phyloP scores from a whole-genome alignment of 2,888 invertebrate genomes.

The Scaptomyza parva region DNA sequence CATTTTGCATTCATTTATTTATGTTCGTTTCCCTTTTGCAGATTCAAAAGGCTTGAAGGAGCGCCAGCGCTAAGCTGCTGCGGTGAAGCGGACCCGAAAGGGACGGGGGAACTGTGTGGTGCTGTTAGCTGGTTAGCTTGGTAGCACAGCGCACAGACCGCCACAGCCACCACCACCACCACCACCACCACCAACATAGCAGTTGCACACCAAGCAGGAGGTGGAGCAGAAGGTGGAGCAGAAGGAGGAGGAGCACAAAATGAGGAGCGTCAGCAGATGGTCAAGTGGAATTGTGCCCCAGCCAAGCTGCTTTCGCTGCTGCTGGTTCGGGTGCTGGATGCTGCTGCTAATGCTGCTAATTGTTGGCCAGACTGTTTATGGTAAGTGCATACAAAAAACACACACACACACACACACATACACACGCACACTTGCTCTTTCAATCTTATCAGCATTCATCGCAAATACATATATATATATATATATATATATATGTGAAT shows the following conservation, averaged over 20 bases:
- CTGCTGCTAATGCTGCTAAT: conserved; percentile 74
- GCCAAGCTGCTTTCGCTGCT: conserved; percentile 27
- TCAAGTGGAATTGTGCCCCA: conserved; percentile 33
- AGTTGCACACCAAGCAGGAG: no score
- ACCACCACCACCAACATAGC: conserved; percentile 9
- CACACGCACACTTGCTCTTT: background rate
- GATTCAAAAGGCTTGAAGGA: conserved; percentile 11
- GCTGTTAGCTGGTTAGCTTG: conserved; percentile 21
- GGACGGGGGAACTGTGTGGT: conserved; percentile 5
- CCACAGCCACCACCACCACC: no score
- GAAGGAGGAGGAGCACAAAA: conserved; percentile 32
- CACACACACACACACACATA: background rate
- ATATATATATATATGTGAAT: conserved; percentile 1
- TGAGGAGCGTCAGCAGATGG: conserved; percentile 40
- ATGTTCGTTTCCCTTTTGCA: conserved; percentile 14
- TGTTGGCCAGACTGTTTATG: conserved; percentile 73
- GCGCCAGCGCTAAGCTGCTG: conserved; percentile 6
- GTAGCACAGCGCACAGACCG: conserved; percentile 19
- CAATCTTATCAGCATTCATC: conserved; percentile 44
- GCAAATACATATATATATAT: no score
- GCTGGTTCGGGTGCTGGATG: no score
- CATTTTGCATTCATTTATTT: background rate
- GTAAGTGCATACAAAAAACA: conserved; percentile 51
- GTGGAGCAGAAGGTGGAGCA: no score
- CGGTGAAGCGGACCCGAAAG: conserved; percentile 2